Percentiles rank a stretch among this genome's conserved stretches.
phyloP scores from a whole-genome alignment of 2,888 invertebrate species.

The Gryllus longicercus region DNA sequence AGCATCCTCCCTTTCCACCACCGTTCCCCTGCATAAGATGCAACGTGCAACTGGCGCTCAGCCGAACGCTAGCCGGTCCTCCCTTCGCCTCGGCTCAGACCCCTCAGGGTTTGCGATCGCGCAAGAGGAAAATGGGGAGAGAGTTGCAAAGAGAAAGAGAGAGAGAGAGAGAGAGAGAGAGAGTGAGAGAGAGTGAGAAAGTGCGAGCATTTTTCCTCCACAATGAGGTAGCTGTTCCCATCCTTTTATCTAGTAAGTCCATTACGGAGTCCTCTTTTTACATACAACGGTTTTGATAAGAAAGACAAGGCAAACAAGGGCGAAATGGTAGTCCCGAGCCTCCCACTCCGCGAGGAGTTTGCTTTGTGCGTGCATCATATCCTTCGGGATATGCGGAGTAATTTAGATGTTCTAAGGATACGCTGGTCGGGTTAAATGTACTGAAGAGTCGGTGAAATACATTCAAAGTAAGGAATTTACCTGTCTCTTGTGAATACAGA shows the following conservation, averaged over 20 bases:
- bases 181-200: too few relatives aligned
- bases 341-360: not conserved
- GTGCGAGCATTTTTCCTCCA: not conserved
- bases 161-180: too few relatives aligned
- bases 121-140: too few relatives aligned
- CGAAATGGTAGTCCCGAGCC: not conserved
- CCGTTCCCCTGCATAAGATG: not conserved
- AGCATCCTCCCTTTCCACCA: not conserved
- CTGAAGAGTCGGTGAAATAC: too few relatives aligned
- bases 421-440: too few relatives aligned
- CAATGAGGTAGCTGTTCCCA: not conserved
- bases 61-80: not conserved
- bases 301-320: not conserved
- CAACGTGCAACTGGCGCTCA: not conserved
- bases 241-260: constrained; percentile 9
- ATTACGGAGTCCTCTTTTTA: constrained; percentile 6
- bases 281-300: constrained; percentile 9
- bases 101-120: too few relatives aligned
- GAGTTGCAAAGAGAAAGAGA: too few relatives aligned
- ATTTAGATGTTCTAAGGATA: not conserved
- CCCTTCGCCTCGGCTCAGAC: too few relatives aligned
- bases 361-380: not conserved
- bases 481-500: too few relatives aligned
- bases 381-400: not conserved
- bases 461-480: too few relatives aligned